Conservation (phyloP, 2,113 vertebrate species). For the Eurypyga helias region DNA sequence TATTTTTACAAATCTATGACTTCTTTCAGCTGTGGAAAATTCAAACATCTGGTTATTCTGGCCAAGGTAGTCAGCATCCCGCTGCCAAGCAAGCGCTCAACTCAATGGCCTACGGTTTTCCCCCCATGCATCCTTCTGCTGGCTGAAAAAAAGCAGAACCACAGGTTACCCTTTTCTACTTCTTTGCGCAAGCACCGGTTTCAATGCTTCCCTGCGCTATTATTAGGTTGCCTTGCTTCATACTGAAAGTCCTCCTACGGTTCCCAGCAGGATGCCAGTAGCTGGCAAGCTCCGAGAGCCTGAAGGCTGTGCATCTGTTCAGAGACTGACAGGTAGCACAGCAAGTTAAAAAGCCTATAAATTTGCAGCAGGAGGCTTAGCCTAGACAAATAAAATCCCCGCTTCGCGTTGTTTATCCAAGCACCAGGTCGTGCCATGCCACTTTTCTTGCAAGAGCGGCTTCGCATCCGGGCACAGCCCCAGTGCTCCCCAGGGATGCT, state of each 20-base stretch:
- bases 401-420: not conserved
- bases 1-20: not conserved
- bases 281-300: constrained; percentile 39
- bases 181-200: not conserved
- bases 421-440: not conserved
- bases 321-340: constrained; percentile 58
- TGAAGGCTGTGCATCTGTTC: constrained; percentile 65
- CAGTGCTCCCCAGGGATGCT: not conserved
- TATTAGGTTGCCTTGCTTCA: constrained; percentile 43
- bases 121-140: not conserved
- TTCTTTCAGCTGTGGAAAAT: not conserved
- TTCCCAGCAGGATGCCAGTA: constrained; percentile 56
- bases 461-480: not conserved
- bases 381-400: not conserved
- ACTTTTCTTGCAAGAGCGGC: not conserved
- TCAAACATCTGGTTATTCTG: not conserved
- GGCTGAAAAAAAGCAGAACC: not conserved
- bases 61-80: not conserved
- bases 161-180: not conserved
- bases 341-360: constrained; percentile 34
- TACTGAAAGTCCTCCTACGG: constrained; percentile 29
- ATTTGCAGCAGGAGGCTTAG: constrained; percentile 32
- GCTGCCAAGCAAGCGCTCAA: not conserved
- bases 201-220: not conserved
- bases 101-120: not conserved